These are phyloP conservation scores for Tribolium freemani DNA, from an alignment of 2,888 invertebrate genomes.

Conservation along the genomic window DNA sequence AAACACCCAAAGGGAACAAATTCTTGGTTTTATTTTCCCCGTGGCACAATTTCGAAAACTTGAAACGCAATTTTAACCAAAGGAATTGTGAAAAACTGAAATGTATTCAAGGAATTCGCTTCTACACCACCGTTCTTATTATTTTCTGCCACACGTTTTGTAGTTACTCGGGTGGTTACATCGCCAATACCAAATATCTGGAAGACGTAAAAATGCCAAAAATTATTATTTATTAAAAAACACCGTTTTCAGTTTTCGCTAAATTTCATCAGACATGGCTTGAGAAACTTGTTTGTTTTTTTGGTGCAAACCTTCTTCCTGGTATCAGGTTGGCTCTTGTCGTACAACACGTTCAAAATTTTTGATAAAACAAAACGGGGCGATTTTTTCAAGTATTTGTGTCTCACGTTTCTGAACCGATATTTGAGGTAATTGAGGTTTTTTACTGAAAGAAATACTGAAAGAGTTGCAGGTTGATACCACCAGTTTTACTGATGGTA, in stretches of 20 bases:
- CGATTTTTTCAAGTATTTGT: conserved; percentile 10
- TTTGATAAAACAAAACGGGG: conserved; percentile 33
- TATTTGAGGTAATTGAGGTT: conserved; percentile 23
- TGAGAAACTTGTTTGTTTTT: conserved; percentile 49
- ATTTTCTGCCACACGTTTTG: conserved; percentile 52
- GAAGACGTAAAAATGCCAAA: conserved; percentile 25
- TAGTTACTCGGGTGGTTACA: conserved; percentile 49
- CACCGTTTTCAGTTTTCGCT: conserved; percentile 17
- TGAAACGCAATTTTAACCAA: conserved; percentile 34
- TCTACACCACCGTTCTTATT: conserved; percentile 52
- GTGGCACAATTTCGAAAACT: conserved; percentile 47
- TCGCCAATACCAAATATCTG: conserved; percentile 32
- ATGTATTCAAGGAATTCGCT: conserved; percentile 53
- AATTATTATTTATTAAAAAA: conserved; percentile 14
- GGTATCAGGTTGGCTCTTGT: conserved; percentile 52
- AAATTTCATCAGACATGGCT: conserved; percentile 37
- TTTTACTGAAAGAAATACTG: not conserved
- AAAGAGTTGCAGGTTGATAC: conserved; percentile 47
- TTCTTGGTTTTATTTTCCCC: conserved; percentile 48
- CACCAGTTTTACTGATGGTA: conserved; percentile 49
- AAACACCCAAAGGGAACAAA: not conserved
- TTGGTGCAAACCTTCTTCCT: conserved; percentile 55
- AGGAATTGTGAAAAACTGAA: conserved; percentile 49
- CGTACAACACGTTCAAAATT: conserved; percentile 52
- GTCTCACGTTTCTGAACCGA: conserved; percentile 26